Evolutionary conservation across 1,140 invertebrate species (phyloP), one percentile per base, ranked within the genome.

Genomic region (Colletes latitarsis): DNA sequence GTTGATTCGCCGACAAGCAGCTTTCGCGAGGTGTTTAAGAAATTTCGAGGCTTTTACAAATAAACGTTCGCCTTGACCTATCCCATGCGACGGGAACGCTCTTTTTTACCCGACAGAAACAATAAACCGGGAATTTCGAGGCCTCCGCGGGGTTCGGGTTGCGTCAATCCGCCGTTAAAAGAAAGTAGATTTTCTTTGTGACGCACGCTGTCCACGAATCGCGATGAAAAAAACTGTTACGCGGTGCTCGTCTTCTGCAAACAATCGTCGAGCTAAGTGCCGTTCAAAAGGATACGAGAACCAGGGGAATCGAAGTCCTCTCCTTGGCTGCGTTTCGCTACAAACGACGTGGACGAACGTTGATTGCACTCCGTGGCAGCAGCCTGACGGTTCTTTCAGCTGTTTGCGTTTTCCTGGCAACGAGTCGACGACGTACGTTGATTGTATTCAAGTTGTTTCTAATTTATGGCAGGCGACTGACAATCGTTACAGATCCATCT

Each of bases 41-140:
- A 87, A 88, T 89, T 87, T 88, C 70, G 78, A 76, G 82, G 84
- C 82, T 79, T 84, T 84, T 79, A 73, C 89, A 90, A 88, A 89
- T 83, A 90, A 90, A 90, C 89, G 49, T 21, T 53, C 84, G 57
- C 77, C 86, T 82, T 90, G 89, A 90, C 89, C 89, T 90, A 90
- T 86, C 85, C 81, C 62, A 89, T 74, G 69, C 71, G 66, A 57
- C 57, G 68, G 57, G 52, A 58, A 73, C 67, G 39, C 53, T 82
- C 58, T 77, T 86, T 79, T 81, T 82, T 83, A 63, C 78, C 69
- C 21, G 53, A 62, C 80, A 87, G 81, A 89, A 89, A 89, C 89
- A 89, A 89, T 89, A 89, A 89, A 89, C 87, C 55, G 60, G 75
- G 69, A 57, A 82, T 85, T 86, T 86, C 84, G 80, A 30, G 77